phyloP scores from a whole-genome alignment of 1,140 invertebrate species.

The Calycopis cecrops region DNA sequence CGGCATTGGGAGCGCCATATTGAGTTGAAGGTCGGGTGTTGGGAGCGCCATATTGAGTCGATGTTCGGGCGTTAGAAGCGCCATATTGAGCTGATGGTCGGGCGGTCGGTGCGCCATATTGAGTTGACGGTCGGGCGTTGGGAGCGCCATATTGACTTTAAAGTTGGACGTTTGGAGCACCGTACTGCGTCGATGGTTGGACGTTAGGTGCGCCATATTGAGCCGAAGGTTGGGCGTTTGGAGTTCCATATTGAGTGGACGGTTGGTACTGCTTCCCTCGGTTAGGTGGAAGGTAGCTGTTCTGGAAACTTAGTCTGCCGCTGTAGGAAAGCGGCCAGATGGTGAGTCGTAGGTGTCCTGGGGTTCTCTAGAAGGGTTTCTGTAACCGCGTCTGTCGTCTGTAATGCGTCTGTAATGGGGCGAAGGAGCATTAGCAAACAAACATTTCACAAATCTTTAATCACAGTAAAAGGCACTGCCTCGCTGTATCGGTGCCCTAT shows the following conservation, averaged over 20 bases:
- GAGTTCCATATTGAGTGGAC: slow-evolving; percentile 11
- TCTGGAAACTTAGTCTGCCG: slow-evolving; percentile 13
- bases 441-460: too few species aligned
- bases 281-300: slow-evolving; percentile 1
- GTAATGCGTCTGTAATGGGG: too few species aligned
- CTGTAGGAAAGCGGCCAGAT: slow-evolving; percentile 36
- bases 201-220: slow-evolving; percentile 35
- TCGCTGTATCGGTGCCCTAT: too few species aligned
- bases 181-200: slow-evolving; percentile 22
- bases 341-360: background rate
- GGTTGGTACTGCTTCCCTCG: slow-evolving; percentile 2
- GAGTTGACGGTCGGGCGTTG: slow-evolving; percentile 12
- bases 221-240: slow-evolving; percentile 17
- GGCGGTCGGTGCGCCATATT: slow-evolving; percentile 13
- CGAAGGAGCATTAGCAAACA: too few species aligned
- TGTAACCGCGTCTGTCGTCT: background rate
- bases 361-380: background rate
- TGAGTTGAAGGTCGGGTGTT: slow-evolving; percentile 22
- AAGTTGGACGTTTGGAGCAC: slow-evolving; percentile 5
- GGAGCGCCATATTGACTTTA: slow-evolving; percentile 31
- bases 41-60: too few species aligned
- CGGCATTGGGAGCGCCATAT: slow-evolving; percentile 21
- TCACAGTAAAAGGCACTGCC: too few species aligned
- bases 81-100: slow-evolving; percentile 30
- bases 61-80: too few species aligned